Conservation (phyloP, 2,888 invertebrate genomes). For the Allygus modestus region DNA sequence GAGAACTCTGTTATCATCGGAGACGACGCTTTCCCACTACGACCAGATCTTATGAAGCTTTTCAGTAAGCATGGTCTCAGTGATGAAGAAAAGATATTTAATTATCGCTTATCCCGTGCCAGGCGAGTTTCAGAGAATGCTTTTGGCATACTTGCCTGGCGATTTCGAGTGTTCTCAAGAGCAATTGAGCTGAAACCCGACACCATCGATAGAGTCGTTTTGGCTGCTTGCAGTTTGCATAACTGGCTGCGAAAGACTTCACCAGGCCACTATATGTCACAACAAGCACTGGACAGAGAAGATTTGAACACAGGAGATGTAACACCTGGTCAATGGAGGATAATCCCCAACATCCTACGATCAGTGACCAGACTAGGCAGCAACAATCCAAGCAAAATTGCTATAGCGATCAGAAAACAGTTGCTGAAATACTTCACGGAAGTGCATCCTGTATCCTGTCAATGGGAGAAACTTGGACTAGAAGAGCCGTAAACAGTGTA, state of each 20-base stretch:
- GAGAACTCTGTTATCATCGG: background rate
- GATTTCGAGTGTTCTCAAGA: conserved; percentile 16
- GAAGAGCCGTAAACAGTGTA: too few relatives aligned
- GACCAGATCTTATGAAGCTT: background rate
- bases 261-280: background rate
- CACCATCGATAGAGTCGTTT: background rate
- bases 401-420: too few relatives aligned
- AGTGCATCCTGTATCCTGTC: too few relatives aligned
- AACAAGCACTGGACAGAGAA: background rate
- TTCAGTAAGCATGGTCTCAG: background rate
- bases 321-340: conserved; percentile 7
- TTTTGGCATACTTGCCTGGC: background rate
- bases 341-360: too few relatives aligned
- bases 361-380: too few relatives aligned
- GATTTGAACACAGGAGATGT: background rate
- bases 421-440: too few relatives aligned
- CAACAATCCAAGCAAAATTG: too few relatives aligned
- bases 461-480: too few relatives aligned
- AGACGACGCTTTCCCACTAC: background rate
- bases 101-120: background rate
- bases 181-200: background rate
- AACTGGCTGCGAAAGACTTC: conserved; percentile 26
- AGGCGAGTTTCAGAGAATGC: conserved; percentile 9
- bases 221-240: background rate
- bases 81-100: conserved; percentile 12